Evolutionary conservation across 2,888 invertebrate species (phyloP).

Genomic region (Rhagium mordax): DNA sequence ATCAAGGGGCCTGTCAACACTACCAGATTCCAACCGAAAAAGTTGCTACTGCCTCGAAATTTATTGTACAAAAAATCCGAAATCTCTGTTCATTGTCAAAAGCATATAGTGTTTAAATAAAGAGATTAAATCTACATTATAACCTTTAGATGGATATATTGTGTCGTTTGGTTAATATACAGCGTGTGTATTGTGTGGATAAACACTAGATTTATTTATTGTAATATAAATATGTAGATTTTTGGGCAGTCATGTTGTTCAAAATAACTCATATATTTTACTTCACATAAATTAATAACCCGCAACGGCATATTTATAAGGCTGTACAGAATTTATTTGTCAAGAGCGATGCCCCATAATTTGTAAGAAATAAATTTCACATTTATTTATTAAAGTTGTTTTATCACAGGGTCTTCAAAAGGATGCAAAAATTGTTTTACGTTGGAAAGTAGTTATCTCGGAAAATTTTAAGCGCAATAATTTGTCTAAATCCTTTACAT

Average conservation of each 20-base stretch:
- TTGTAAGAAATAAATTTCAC: neutral
- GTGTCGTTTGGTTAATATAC: conserved; percentile 14
- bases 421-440: too few relatives aligned
- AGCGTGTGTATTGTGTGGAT: conserved; percentile 19
- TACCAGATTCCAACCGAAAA: conserved; percentile 44
- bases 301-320: neutral
- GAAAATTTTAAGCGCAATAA: too few relatives aligned
- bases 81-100: conserved; percentile 21
- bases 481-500: too few relatives aligned
- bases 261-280: conserved; percentile 20
- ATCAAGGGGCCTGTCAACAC: conserved; percentile 46
- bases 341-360: neutral
- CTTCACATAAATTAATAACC: conserved; percentile 12
- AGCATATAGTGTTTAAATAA: conserved; percentile 27
- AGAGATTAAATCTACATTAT: conserved; percentile 33
- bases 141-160: conserved; percentile 17
- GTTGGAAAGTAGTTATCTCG: too few relatives aligned
- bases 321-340: neutral
- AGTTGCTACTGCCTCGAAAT: conserved; percentile 39
- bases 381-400: neutral
- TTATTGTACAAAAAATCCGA: conserved; percentile 21
- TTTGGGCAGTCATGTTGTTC: conserved; percentile 16
- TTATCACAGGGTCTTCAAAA: neutral
- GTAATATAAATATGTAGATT: conserved; percentile 27
- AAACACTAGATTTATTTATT: conserved; percentile 23